Conservation (phyloP, 2,797 vertebrate species). For the Dryobates pubescens region DNA sequence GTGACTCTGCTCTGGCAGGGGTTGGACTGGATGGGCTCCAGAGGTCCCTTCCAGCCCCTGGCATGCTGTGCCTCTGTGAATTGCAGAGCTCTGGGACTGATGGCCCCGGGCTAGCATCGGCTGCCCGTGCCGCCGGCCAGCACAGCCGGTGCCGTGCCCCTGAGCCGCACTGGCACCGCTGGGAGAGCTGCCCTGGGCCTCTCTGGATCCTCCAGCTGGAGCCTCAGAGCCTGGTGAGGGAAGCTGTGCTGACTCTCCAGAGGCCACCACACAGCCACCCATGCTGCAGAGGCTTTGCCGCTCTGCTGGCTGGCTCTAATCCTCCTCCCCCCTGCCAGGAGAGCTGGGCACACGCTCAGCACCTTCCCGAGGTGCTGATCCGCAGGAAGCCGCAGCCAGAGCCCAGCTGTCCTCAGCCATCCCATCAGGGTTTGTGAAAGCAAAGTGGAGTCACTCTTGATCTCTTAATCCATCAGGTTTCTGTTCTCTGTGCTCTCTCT, state of each 20-base stretch:
- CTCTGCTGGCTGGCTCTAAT: neutral
- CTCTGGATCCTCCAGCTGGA: neutral
- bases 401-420: neutral
- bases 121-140: neutral
- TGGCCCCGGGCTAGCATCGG: neutral
- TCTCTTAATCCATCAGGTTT: slow-evolving; percentile 64
- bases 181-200: neutral
- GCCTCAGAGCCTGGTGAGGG: neutral
- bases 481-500: slow-evolving; percentile 58
- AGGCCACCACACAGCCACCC: neutral
- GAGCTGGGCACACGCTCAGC: neutral
- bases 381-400: neutral
- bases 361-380: neutral
- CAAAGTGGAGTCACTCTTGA: slow-evolving; percentile 50
- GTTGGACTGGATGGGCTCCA: no score
- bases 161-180: neutral
- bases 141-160: no score
- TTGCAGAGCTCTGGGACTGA: neutral
- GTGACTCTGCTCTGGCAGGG: no score
- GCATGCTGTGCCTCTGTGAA: no score
- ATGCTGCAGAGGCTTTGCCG: neutral
- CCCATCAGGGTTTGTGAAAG: slow-evolving; percentile 21
- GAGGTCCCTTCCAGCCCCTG: no score
- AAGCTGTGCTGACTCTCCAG: neutral
- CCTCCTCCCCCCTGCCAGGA: neutral